A percentile compares a stretch with the other conserved stretches of the same genome.
phyloP scores from a whole-genome alignment of 2,888 invertebrate species.

The Ormyrus rosae region DNA sequence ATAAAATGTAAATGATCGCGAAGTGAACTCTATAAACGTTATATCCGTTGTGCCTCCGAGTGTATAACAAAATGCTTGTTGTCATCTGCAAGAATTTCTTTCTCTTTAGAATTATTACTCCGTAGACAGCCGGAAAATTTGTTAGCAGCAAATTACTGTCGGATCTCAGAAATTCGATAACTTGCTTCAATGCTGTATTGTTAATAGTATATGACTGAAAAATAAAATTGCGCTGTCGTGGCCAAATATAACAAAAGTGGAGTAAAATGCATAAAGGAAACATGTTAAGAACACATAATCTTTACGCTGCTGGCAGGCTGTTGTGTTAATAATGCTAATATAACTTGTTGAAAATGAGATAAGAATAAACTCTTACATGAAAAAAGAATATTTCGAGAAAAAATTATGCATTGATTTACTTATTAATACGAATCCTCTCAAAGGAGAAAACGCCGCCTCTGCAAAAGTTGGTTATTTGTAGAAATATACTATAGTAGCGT shows the following conservation, averaged over 20 bases:
- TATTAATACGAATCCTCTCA: conserved; percentile 62
- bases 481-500: conserved; percentile 58
- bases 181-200: conserved; percentile 58
- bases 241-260: conserved; percentile 58
- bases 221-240: conserved; percentile 56
- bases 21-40: conserved; percentile 55
- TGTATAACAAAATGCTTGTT: conserved; percentile 56
- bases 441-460: conserved; percentile 64
- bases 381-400: conserved; percentile 63
- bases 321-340: conserved; percentile 74
- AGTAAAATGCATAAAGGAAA: conserved; percentile 59
- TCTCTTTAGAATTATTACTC: conserved; percentile 44
- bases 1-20: conserved; percentile 50
- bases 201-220: conserved; percentile 54
- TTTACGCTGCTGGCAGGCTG: conserved; percentile 75
- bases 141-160: conserved; percentile 40
- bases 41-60: conserved; percentile 59
- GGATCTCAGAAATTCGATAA: conserved; percentile 48
- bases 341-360: conserved; percentile 73
- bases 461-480: conserved; percentile 69
- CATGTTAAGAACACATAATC: conserved; percentile 56
- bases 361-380: conserved; percentile 72
- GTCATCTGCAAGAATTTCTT: conserved; percentile 55
- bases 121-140: conserved; percentile 40
- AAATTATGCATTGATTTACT: conserved; percentile 64